These are phyloP conservation scores for Lerema accius DNA, from an alignment of 1,140 invertebrate species.

Conservation along the genomic window DNA sequence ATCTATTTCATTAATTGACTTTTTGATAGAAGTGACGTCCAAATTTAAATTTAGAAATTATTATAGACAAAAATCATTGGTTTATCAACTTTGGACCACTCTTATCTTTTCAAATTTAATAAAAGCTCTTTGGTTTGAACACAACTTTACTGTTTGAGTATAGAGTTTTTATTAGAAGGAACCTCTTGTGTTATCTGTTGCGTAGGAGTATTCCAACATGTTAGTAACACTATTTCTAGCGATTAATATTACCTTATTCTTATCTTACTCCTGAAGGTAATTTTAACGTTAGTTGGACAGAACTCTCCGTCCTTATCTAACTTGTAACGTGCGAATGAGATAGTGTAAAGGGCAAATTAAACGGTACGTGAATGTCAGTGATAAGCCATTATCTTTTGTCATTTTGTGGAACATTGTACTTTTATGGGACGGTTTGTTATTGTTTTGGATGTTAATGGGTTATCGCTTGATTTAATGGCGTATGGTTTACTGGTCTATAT, in stretches of 20 bases:
- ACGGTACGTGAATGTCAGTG: conserved; percentile 30
- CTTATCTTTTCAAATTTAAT: too few species aligned
- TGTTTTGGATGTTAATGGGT: conserved; percentile 12
- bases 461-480: conserved; percentile 9
- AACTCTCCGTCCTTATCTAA: background rate
- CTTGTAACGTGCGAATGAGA: conserved; percentile 5
- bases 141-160: background rate
- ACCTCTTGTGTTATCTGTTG: background rate
- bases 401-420: conserved; percentile 18
- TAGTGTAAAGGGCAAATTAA: conserved; percentile 19
- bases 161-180: background rate
- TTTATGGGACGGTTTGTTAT: conserved; percentile 17
- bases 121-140: background rate
- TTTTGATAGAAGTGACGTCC: too few species aligned
- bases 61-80: too few species aligned
- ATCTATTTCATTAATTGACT: too few species aligned
- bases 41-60: too few species aligned
- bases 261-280: background rate
- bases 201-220: background rate
- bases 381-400: conserved; percentile 28
- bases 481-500: background rate
- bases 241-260: background rate
- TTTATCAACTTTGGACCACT: too few species aligned
- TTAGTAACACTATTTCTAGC: background rate
- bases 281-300: background rate